Evolutionary conservation across 2,113 vertebrate species (phyloP), one percentile per base, ranked within the genome.

Genomic region (Prietella phreatophila): DNA sequence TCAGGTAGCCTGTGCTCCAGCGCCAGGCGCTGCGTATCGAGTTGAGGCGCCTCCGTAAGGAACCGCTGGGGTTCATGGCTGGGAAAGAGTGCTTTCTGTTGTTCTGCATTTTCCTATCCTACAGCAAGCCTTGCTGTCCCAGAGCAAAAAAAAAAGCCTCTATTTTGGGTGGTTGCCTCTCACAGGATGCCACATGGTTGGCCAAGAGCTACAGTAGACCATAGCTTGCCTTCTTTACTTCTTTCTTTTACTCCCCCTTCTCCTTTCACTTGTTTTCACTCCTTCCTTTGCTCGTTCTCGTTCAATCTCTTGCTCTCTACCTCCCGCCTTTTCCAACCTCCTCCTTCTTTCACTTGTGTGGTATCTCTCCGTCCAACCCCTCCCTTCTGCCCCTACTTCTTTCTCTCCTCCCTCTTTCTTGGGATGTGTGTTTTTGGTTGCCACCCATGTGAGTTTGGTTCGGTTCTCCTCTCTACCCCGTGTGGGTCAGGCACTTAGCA

Each of bases 1-100:
- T 95, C 89, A 96, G 94, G 94, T 95, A 93, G 36, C 95, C 95
- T 0, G 95, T 96, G 89, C 95, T 96, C 95, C 95, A 96, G 55
- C 95, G 91, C 95, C 95, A 96, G 36, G 95, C 94, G 84, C 93
- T 94, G 83, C 94, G 92, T 73, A 96, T 82, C 33, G 95, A 96
- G 90, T 94, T 94, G 88, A 96, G 94, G 67, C 94, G 93, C 90
- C 94, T 94, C 85, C 94, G 93, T 69, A 95, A 82, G 92, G 95
- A 94, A 78, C 92, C 93, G 84, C 92, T 92, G 90, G 91, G 93
- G 90, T 94, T 92, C 95, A 96, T 95, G 86, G 89, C 90, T 67
- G 89, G 76, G 89, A 92, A 93, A 81, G 86, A 89, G 63, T 67
- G 60, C 67, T 87, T 83, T 56, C 88, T 73, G 76, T 87, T 42